phyloP scores from a whole-genome alignment of 2,797 vertebrate genomes.

The Todus mexicanus region DNA sequence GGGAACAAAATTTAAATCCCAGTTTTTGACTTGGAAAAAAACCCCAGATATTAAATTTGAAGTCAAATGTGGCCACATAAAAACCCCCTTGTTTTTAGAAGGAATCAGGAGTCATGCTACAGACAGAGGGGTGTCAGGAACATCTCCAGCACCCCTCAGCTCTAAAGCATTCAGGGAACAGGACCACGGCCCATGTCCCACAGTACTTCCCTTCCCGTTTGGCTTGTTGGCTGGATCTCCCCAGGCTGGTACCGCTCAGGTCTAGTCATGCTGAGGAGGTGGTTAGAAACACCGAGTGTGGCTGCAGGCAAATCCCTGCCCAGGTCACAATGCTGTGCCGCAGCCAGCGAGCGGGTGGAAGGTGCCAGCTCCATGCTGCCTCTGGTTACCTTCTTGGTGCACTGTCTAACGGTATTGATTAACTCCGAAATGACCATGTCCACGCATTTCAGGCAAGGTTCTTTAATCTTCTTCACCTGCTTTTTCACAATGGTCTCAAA shows the following conservation, averaged over 20 bases:
- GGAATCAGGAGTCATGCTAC: neutral
- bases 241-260: slow-evolving; percentile 59
- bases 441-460: slow-evolving; percentile 99
- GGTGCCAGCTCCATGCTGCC: slow-evolving; percentile 60
- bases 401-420: slow-evolving; percentile 99
- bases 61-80: neutral
- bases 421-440: slow-evolving; percentile 99
- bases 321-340: slow-evolving; percentile 43
- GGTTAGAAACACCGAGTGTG: slow-evolving; percentile 46
- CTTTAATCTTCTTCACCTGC: slow-evolving; percentile 99
- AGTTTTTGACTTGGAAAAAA: neutral
- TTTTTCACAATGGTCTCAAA: slow-evolving; percentile 99
- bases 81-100: neutral
- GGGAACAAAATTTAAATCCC: neutral
- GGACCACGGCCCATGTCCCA: neutral
- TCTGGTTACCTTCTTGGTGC: slow-evolving; percentile 98
- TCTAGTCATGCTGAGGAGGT: slow-evolving; percentile 77
- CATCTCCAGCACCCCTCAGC: neutral
- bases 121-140: neutral
- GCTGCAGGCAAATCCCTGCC: slow-evolving; percentile 58
- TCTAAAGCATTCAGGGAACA: neutral
- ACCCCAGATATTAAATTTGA: neutral
- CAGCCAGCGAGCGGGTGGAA: slow-evolving; percentile 56
- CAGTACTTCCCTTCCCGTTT: slow-evolving; percentile 19
- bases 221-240: slow-evolving; percentile 59